Conservation (phyloP, 2,888 invertebrate species). For the Netelia melanura region DNA sequence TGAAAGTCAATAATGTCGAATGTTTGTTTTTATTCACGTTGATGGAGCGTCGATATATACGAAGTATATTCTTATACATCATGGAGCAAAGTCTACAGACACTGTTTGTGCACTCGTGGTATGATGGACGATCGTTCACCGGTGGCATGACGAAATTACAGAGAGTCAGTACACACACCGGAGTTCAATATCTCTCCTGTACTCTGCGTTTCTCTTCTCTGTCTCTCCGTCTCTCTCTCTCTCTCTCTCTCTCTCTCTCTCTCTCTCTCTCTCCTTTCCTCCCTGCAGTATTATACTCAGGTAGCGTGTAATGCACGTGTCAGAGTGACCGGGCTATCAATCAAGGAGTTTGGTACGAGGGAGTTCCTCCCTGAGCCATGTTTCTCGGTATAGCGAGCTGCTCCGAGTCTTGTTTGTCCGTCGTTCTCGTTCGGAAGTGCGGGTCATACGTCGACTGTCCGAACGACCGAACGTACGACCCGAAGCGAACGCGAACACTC, state of each 20-base stretch:
- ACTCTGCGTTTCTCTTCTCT: constrained; percentile 13
- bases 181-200: constrained; percentile 30
- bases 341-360: constrained; percentile 68
- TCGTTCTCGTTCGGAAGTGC: constrained; percentile 17
- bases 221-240: not conserved
- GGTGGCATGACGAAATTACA: constrained; percentile 72
- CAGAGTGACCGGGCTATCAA: constrained; percentile 73
- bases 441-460: not conserved
- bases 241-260: not conserved
- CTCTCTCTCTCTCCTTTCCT: not conserved
- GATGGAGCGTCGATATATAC: not conserved
- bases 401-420: constrained; percentile 59
- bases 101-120: not conserved
- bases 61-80: constrained; percentile 21
- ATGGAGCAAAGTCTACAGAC: constrained; percentile 28
- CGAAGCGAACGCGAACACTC: not conserved
- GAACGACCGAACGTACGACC: not conserved
- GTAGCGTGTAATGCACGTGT: constrained; percentile 76
- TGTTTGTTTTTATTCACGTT: not conserved
- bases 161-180: constrained; percentile 40
- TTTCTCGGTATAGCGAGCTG: constrained; percentile 69
- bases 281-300: constrained; percentile 36
- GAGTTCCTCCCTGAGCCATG: constrained; percentile 61
- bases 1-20: not conserved
- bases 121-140: constrained; percentile 59